A percentile compares a stretch with the other conserved stretches of the same genome.
phyloP scores from a whole-genome alignment of 2,797 vertebrate species.

The Anomalospiza imberbis region DNA sequence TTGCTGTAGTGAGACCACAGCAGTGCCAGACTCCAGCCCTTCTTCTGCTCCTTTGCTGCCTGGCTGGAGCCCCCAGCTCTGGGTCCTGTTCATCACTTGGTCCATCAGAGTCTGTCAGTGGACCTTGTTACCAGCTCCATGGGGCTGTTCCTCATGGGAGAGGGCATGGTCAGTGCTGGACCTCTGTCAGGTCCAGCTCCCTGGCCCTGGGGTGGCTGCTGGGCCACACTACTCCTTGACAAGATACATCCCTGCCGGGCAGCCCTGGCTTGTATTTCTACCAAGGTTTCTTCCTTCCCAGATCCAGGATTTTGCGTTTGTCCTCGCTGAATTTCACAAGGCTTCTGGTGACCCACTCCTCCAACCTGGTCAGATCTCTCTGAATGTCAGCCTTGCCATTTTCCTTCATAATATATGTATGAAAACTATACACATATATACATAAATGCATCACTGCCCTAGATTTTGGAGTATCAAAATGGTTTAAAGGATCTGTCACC shows the following conservation, averaged over 20 bases:
- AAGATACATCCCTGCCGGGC: not conserved
- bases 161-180: fast-evolving
- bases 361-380: not conserved
- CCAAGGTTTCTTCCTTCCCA: not conserved
- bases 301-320: not conserved
- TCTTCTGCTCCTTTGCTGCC: not conserved
- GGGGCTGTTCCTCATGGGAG: fast-evolving
- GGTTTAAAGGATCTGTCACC: constrained; percentile 24
- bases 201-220: not conserved
- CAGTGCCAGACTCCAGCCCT: not conserved
- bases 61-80: not conserved
- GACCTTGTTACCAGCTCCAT: fast-evolving
- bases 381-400: constrained; percentile 26
- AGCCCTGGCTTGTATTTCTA: not conserved
- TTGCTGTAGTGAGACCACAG: not conserved
- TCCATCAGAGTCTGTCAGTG: not conserved
- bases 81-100: fast-evolving
- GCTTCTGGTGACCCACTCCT: constrained; percentile 1
- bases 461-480: constrained; percentile 30
- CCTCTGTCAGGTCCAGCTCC: not conserved
- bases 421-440: constrained; percentile 14
- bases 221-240: not conserved
- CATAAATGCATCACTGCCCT: constrained; percentile 44
- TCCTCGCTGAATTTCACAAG: not conserved
- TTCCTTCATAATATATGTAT: constrained; percentile 21